Percentiles rank a stretch among this genome's conserved stretches.
Evolutionary conservation across 2,113 vertebrate genomes (phyloP).

Genomic region (Pluvialis apricaria): DNA sequence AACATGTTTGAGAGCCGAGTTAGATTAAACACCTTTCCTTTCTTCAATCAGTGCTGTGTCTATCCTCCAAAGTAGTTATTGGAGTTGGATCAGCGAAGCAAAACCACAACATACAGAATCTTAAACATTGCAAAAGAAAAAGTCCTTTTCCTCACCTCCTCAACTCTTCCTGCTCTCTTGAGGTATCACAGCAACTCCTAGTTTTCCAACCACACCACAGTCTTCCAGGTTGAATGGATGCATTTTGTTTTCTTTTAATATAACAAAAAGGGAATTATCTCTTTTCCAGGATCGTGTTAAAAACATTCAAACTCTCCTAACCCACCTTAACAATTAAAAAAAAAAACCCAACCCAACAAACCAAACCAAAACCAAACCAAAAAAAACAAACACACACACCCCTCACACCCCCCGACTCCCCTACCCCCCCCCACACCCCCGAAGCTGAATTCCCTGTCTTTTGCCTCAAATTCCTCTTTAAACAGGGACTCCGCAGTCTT

Average conservation of each 20-base stretch:
- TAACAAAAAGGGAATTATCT: neutral
- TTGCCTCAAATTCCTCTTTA: neutral
- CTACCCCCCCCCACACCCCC: neutral
- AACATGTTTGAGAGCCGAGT: neutral
- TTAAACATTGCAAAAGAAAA: neutral
- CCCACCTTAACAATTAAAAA: neutral
- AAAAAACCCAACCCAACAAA: neutral
- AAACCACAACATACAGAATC: neutral
- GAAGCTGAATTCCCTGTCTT: neutral
- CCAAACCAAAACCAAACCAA: neutral
- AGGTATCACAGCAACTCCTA: neutral
- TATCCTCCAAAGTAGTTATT: neutral
- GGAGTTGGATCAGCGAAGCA: neutral
- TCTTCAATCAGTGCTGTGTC: neutral
- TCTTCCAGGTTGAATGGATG: neutral
- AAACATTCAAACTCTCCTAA: neutral
- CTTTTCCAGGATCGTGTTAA: neutral
- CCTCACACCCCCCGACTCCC: too few relatives aligned
- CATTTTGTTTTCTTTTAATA: neutral
- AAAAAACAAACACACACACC: neutral
- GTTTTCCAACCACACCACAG: neutral
- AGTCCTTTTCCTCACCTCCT: neutral
- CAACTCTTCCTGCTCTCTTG: neutral
- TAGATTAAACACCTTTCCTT: neutral
- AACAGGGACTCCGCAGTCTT: neutral